These are phyloP conservation scores for Oligia strigilis DNA, from an alignment of 2,888 invertebrate genomes.

Conservation along the genomic window DNA sequence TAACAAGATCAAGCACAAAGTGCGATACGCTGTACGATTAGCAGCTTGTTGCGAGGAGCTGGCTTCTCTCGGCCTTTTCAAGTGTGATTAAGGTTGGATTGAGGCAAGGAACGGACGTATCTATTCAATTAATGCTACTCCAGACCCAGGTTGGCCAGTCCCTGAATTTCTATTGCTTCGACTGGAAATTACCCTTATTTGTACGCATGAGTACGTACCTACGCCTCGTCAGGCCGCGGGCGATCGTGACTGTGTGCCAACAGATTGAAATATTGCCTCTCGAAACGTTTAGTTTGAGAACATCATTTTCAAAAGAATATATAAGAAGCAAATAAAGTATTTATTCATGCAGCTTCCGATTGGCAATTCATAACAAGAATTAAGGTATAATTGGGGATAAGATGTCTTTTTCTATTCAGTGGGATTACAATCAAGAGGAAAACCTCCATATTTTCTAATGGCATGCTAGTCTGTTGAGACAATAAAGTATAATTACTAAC, in stretches of 20 bases:
- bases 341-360: conserved; percentile 23
- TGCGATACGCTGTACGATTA: conserved; percentile 87
- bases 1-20: conserved; percentile 82
- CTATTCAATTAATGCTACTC: conserved; percentile 89
- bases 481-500: background rate
- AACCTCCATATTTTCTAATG: background rate
- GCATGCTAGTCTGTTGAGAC: background rate
- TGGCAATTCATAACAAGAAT: background rate
- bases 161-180: conserved; percentile 85
- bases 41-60: conserved; percentile 78
- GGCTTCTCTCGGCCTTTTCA: conserved; percentile 85
- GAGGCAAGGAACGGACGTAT: conserved; percentile 87
- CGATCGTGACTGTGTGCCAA: conserved; percentile 75
- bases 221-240: conserved; percentile 67
- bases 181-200: conserved; percentile 85
- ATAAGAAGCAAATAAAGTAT: conserved; percentile 14
- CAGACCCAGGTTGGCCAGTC: conserved; percentile 79
- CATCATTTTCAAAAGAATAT: conserved; percentile 43
- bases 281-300: conserved; percentile 63
- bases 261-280: conserved; percentile 78
- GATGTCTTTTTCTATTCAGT: background rate
- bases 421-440: background rate
- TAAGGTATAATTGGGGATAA: background rate
- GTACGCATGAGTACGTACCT: conserved; percentile 74
- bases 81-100: conserved; percentile 88